phyloP scores from a whole-genome alignment of 23 tunicate genomes.

The Halocynthia aurantium region DNA sequence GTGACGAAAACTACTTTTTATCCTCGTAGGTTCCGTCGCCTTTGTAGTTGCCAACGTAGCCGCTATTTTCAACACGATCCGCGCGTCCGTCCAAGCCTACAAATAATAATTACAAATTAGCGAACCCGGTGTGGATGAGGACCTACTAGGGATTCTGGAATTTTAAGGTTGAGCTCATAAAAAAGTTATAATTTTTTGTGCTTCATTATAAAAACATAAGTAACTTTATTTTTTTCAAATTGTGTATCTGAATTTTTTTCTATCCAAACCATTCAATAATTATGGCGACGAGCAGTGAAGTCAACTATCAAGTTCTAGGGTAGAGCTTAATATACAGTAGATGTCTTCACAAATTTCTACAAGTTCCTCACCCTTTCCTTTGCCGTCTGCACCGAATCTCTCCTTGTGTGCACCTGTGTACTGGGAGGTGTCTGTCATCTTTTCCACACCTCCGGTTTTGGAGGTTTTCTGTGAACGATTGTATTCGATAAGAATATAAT shows the following conservation, averaged over 20 bases:
- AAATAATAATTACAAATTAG: neutral
- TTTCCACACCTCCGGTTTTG: slow-evolving; percentile 76
- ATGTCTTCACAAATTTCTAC: too few relatives aligned
- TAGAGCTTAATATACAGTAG: too few relatives aligned
- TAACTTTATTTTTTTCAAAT: too few relatives aligned
- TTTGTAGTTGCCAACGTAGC: slow-evolving; percentile 95
- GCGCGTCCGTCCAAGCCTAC: slow-evolving; percentile 85
- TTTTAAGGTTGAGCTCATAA: too few relatives aligned
- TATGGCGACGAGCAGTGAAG: too few relatives aligned
- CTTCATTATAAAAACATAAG: neutral
- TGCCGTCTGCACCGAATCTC: slow-evolving; percentile 67
- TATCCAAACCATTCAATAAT: too few relatives aligned
- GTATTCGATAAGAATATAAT: neutral
- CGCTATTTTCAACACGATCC: slow-evolving; percentile 66
- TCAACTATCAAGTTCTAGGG: too few relatives aligned
- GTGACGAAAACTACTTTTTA: slow-evolving; percentile 6
- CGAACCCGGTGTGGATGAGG: too few relatives aligned
- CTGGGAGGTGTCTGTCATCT: slow-evolving; percentile 81
- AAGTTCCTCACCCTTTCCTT: slow-evolving; percentile 49
- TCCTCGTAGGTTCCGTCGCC: slow-evolving; percentile 77
- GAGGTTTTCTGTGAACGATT: slow-evolving; percentile 56
- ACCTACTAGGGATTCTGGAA: too few relatives aligned
- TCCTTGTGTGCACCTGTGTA: slow-evolving; percentile 92
- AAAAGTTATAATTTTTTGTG: too few relatives aligned
- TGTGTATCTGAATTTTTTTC: too few relatives aligned